Conservation (phyloP, 2,797 vertebrate genomes). For the Tangara arthus region DNA sequence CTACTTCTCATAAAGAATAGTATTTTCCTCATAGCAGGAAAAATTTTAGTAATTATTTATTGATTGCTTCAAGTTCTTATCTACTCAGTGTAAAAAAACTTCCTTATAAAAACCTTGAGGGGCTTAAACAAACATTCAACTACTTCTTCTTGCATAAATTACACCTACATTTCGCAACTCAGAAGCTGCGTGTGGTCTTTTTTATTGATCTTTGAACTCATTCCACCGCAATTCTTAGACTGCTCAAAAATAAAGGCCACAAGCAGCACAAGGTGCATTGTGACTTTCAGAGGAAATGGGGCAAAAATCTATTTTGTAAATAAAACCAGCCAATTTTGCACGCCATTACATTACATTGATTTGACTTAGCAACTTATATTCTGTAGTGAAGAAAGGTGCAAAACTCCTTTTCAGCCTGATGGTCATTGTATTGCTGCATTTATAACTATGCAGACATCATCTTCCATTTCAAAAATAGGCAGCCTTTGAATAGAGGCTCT, state of each 20-base stretch:
- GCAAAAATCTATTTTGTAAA: neutral
- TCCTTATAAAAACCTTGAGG: neutral
- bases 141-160: neutral
- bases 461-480: neutral
- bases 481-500: neutral
- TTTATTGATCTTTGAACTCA: neutral
- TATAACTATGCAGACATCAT: neutral
- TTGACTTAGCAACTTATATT: neutral
- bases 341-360: neutral
- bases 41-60: constrained; percentile 4
- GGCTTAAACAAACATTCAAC: neutral
- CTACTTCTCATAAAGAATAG: neutral
- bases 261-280: neutral
- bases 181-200: neutral
- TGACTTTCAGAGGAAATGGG: neutral
- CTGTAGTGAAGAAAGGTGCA: neutral
- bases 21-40: neutral
- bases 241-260: neutral
- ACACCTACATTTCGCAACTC: neutral
- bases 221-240: neutral
- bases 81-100: neutral
- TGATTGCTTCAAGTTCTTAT: neutral
- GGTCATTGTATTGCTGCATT: neutral
- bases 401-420: neutral
- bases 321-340: neutral